These are phyloP conservation scores for roundworm (Caenorhabditis elegans) DNA, from an alignment of 1,140 invertebrate genomes.

Conservation along the genomic window WBcel235 BX284605.5:10764001-10764500, in stretches of 20 bases:
- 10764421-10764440: not conserved
- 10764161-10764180: not conserved
- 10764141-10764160: slow-evolving; percentile 24
- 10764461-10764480: slow-evolving; percentile 47
- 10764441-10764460: slow-evolving; percentile 39
- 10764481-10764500: slow-evolving; percentile 67
- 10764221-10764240: not conserved
- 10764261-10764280: not conserved
- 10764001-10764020: too few relatives aligned
- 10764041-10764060: not conserved
- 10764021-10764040: too few relatives aligned
- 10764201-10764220: not conserved
- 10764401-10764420: not conserved
- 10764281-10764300: not conserved
- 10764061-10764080: not conserved
- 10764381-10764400: not conserved
- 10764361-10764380: not conserved
- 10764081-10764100: not conserved
- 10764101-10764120: not conserved
- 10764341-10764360: not conserved
- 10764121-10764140: not conserved
- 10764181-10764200: not conserved
- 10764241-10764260: too few relatives aligned
- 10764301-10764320: not conserved
- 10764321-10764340: not conserved